Evolutionary conservation across 2,888 invertebrate species (phyloP), one percentile per base, ranked within the genome.

Genomic region (Saturnia pavonia): DNA sequence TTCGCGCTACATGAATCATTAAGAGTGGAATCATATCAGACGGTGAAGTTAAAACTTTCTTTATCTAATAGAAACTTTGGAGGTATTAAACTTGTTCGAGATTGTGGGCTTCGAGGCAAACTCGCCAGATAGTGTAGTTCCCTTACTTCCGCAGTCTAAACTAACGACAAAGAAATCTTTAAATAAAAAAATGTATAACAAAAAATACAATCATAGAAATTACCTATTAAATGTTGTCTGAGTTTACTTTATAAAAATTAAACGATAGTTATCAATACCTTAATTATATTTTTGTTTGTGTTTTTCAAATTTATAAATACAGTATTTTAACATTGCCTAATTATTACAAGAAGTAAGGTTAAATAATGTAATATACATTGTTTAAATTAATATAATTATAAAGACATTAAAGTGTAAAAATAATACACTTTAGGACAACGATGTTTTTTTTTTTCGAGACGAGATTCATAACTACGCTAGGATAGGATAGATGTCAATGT

Each of bases 61-160:
- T 84, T 85, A 87, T 82, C 82, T 82, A 81, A 85, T 82, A 78
- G 71, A 86, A 88, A 87, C 81, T 86, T 84, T 71, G 77, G 73
- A 76, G 74, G 78, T 78, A 77, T 81, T 80, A 79, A 84, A 86
- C 78, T 85, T 81, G 69, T 69, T 43, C 69, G 71, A 74, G 79
- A 82, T 82, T 79, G 79, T 80, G 74, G 78, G 80, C 77, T 79
- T 80, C 77, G 79, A 78, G 82, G 80, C 78, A 75, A 80, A 80
- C 79, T 80, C 72, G 67, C 68, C 70, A 73, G 71, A 75, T 73
- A 71, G 74, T 77, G 72, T 73, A 77, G 77, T 83, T 81, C 79
- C 77, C 74, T 76, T 76, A 75, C 78, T 77, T 74, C 73, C 70
- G 69, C 68, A 65, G 60, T 67, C 34, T n/a, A 25, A 70, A 51